Evolutionary conservation across 2,888 invertebrate genomes (phyloP).

Genomic region (Macropis europaea): DNA sequence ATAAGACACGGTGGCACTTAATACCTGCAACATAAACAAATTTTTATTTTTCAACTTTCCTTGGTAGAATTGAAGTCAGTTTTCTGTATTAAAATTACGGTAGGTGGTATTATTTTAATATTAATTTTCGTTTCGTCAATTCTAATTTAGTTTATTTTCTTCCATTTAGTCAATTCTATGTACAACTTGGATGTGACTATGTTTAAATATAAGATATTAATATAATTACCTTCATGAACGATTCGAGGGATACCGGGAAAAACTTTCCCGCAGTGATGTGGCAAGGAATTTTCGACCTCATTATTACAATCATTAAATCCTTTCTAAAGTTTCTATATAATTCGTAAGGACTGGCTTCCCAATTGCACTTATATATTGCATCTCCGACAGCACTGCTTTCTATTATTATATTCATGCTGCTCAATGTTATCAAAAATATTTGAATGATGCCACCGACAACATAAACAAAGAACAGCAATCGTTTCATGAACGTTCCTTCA

Average conservation of each 20-base stretch:
- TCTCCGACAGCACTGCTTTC: conserved; percentile 29
- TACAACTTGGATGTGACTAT: no score
- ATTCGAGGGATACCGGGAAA: conserved; percentile 47
- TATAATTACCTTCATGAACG: conserved; percentile 51
- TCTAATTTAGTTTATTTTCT: no score
- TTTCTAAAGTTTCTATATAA: conserved; percentile 5
- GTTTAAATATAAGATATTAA: no score
- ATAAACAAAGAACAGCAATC: conserved; percentile 42
- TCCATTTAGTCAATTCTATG: no score
- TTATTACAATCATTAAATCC: conserved; percentile 44
- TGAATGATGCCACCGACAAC: conserved; percentile 29
- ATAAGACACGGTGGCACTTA: conserved; percentile 53
- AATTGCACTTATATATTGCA: conserved; percentile 34
- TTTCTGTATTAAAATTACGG: no score
- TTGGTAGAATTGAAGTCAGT: no score
- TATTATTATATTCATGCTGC: conserved; percentile 32
- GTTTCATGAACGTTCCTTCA: conserved; percentile 31
- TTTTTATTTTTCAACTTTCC: no score
- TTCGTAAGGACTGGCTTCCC: conserved; percentile 7
- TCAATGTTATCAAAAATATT: conserved; percentile 40
- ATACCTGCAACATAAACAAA: conserved; percentile 51
- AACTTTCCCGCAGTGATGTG: conserved; percentile 48
- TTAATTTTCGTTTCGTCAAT: no score
- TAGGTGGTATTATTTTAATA: no score
- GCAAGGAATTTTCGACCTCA: conserved; percentile 44